phyloP scores from a whole-genome alignment of 2,113 vertebrate genomes.

The Chaetorhynchus papuensis region DNA sequence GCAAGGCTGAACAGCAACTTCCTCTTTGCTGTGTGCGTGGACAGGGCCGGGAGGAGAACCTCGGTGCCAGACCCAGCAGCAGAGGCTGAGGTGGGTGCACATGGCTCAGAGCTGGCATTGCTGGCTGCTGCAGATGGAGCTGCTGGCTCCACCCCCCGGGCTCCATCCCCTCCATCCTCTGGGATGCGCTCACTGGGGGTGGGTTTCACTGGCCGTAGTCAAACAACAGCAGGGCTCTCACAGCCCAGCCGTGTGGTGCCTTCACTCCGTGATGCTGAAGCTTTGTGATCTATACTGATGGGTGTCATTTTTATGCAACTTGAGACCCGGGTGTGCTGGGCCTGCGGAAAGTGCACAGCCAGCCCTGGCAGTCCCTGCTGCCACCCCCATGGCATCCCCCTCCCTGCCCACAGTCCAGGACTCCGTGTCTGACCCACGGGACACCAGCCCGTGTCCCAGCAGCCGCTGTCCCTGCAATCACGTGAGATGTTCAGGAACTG shows the following conservation, averaged over 20 bases:
- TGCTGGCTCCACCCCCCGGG: not conserved
- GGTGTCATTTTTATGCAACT: not conserved
- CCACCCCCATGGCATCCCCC: too few relatives aligned
- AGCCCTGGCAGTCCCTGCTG: too few relatives aligned
- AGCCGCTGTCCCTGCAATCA: too few relatives aligned
- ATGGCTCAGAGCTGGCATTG: not conserved
- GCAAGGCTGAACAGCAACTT: not conserved
- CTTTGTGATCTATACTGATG: not conserved
- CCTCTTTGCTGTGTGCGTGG: accelerated
- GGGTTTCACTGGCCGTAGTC: accelerated
- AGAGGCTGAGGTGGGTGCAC: not conserved
- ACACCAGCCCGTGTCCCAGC: not conserved
- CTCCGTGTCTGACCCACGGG: accelerated
- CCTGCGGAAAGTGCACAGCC: not conserved
- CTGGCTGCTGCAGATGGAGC: not conserved
- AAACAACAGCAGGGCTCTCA: accelerated
- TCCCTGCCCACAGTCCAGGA: not conserved
- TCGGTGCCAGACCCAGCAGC: not conserved
- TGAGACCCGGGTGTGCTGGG: not conserved
- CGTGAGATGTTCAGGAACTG: not conserved
- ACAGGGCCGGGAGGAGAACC: not conserved
- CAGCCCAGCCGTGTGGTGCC: not conserved
- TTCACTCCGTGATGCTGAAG: accelerated
- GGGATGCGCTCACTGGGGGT: accelerated
- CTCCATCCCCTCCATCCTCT: accelerated